Evolutionary conservation across 2,113 vertebrate genomes (phyloP).

Genomic region (Bagarius yarrelli): DNA sequence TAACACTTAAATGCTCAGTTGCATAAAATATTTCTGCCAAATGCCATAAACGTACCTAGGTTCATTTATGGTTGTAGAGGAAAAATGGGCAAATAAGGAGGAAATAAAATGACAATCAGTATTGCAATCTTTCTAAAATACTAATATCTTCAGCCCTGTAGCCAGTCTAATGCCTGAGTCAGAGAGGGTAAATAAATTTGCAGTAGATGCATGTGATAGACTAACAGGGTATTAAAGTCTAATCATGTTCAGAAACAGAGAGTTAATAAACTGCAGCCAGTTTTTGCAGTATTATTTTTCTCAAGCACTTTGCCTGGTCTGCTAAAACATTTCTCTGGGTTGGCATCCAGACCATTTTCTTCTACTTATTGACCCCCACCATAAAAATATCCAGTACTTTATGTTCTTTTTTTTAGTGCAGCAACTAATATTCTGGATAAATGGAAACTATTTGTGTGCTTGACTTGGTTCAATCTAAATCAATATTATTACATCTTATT

Average conservation of each 20-base stretch:
- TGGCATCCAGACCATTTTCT: background rate
- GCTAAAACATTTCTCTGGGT: slow-evolving; percentile 2
- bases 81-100: too few species aligned
- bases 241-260: background rate
- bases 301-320: background rate
- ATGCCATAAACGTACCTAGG: too few species aligned
- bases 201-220: background rate
- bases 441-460: background rate
- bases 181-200: background rate
- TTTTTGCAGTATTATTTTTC: background rate
- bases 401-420: background rate
- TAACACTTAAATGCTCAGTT: too few species aligned
- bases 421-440: background rate
- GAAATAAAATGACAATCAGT: too few species aligned
- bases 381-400: background rate
- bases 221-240: background rate
- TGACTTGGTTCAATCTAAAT: background rate
- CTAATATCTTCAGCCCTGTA: background rate
- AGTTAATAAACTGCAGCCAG: background rate
- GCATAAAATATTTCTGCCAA: too few species aligned
- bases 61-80: too few species aligned
- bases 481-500: background rate
- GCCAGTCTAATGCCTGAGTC: too few species aligned
- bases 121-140: background rate
- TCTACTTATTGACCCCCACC: background rate